Conservation (phyloP, 1,140 invertebrate species). For the Scylla paramamosain region DNA sequence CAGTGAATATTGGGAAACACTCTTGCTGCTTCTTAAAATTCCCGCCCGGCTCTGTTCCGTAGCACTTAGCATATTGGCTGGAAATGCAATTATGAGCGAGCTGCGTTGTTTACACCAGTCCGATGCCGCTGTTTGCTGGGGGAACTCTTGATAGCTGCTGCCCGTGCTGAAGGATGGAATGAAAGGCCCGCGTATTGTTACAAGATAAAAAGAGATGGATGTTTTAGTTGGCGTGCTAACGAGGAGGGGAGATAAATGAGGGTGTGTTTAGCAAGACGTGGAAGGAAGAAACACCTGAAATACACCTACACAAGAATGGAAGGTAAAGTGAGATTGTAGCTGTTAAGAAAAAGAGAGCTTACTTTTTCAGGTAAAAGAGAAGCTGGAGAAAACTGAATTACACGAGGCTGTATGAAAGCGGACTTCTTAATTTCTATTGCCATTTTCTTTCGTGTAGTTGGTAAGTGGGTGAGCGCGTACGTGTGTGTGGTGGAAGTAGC, state of each 20-base stretch:
- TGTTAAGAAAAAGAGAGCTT: neutral
- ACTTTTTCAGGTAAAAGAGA: neutral
- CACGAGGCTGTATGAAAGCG: too few species aligned
- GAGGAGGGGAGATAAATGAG: neutral
- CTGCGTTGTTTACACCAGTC: neutral
- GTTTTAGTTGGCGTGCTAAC: neutral
- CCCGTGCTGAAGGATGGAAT: neutral
- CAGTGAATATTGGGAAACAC: neutral
- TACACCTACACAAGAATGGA: neutral
- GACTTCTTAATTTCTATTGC: too few species aligned
- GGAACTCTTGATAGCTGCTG: neutral
- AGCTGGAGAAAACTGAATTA: too few species aligned
- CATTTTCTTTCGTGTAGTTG: too few species aligned
- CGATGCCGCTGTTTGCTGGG: neutral
- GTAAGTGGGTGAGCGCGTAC: too few species aligned
- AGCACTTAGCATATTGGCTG: constrained; percentile 21
- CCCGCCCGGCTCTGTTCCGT: neutral
- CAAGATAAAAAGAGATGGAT: neutral
- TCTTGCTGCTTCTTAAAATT: neutral
- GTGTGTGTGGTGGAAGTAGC: too few species aligned
- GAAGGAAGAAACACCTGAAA: neutral
- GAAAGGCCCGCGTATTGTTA: neutral
- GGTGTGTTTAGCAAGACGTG: neutral
- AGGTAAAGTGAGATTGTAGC: neutral
- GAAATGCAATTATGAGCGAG: constrained; percentile 13